Evolutionary conservation across 2,888 invertebrate species (phyloP).

Genomic region (Boloria euphrosyne): DNA sequence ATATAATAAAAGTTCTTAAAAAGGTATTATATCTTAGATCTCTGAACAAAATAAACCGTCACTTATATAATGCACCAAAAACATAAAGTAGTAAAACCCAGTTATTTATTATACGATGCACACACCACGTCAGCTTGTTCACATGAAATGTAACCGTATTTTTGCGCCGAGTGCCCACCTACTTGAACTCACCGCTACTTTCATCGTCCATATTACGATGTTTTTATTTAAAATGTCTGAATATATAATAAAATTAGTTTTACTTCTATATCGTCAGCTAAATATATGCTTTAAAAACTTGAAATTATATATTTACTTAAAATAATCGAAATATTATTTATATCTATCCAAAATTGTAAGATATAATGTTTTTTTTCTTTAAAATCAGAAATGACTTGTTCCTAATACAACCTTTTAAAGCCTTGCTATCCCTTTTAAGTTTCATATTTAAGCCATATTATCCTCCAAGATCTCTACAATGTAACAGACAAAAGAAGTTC

Average conservation of each 20-base stretch:
- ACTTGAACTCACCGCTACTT: constrained; percentile 42
- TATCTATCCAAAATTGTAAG: too few relatives aligned
- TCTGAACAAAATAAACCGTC: constrained; percentile 4
- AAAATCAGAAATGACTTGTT: too few relatives aligned
- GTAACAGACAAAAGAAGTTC: too few relatives aligned
- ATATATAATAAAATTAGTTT: neutral
- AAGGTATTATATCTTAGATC: neutral
- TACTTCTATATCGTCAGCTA: neutral
- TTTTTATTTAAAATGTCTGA: constrained; percentile 9
- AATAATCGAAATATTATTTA: too few relatives aligned
- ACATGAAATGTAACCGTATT: constrained; percentile 43
- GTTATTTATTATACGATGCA: constrained; percentile 35
- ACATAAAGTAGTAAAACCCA: constrained; percentile 10
- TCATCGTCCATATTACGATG: constrained; percentile 32
- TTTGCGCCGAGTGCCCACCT: constrained; percentile 40
- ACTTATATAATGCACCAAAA: constrained; percentile 4
- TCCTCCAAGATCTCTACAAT: too few relatives aligned
- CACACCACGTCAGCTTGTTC: constrained; percentile 28
- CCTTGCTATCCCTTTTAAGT: too few relatives aligned
- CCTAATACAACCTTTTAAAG: too few relatives aligned
- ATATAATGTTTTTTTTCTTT: too few relatives aligned
- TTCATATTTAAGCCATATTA: too few relatives aligned
- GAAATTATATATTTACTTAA: too few relatives aligned
- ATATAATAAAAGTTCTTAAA: neutral
- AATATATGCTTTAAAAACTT: too few relatives aligned